Base-by-base conservation (phyloP, 2,888 invertebrate species). In the Sarcophaga subvicina region DNA sequence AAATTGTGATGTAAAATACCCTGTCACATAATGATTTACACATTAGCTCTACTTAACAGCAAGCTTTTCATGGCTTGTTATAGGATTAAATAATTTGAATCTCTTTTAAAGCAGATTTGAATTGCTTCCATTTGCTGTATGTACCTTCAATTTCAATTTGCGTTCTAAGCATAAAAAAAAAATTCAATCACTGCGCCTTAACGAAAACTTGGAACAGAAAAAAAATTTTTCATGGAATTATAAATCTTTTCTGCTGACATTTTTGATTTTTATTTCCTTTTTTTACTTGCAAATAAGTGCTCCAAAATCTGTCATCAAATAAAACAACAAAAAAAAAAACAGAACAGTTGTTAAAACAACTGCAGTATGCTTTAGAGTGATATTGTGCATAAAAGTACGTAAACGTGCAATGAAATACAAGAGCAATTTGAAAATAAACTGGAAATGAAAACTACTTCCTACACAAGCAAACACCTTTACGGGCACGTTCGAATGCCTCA, bases 201-300 rank as follows among this genome's bases (percentile, higher is more conserved):
- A 27, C 11, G 17, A 37, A 60, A 66, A 64, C 37, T 25, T 37
- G 14, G 71, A 80, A 27, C 22, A 22, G 22, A 22, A 22, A 22
- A 22, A 22, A 1, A 22, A 22, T 1, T 71, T 64, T 78, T 54
- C 79, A 60, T 77, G 54, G 37, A 75, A 84, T 71, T 80, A 66
- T 84, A 88, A 88, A 88, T 87, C 83, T 81, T 85, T 83, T 85
- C 78, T 79, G 85, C 47, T 81, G 85, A 82, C 88, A 85, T 83
- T 86, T 83, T 78, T 75, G 83, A 85, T 85, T 83, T 85, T 82
- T 84, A 84, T 84, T 72, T 80, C 73, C 17, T 78, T 71, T 59
- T n/a, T 71, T 25, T 27, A 25, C 37, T 17, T 54, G 12, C 17
- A 12, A 54, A 14, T 54, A 54, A 12, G 54, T 54, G 12, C 54